A percentile compares a stretch with the other conserved stretches of the same genome.
Evolutionary conservation across 2,113 vertebrate genomes (phyloP).

Genomic region (Ophthalmolycus amberensis): DNA sequence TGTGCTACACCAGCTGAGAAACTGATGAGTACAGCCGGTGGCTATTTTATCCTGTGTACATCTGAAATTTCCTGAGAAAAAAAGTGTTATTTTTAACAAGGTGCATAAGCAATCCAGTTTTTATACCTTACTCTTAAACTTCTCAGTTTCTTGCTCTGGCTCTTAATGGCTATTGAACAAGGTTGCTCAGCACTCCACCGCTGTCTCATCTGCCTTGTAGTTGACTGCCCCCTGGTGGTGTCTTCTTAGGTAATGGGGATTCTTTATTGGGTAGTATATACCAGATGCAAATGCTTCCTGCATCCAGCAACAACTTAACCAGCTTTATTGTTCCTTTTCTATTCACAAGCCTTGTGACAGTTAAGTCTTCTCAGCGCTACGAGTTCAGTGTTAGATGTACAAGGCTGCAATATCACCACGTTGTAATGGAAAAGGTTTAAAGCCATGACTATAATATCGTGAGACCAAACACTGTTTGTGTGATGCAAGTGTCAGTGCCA

Average conservation of each 20-base stretch:
- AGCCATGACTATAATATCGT: conserved; percentile 71
- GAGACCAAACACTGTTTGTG: conserved; percentile 85
- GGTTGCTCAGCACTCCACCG: conserved; percentile 37
- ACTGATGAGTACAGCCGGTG: conserved; percentile 42
- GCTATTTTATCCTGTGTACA: conserved; percentile 4
- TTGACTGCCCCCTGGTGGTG: conserved; percentile 75
- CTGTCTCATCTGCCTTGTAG: conserved; percentile 63
- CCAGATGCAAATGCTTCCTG: conserved; percentile 49
- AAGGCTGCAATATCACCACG: conserved; percentile 59
- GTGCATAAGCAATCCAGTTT: conserved; percentile 50
- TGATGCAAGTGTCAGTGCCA: conserved; percentile 79
- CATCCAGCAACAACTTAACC: conserved; percentile 59
- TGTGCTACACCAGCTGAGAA: conserved; percentile 51
- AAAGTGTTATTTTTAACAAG: conserved; percentile 26
- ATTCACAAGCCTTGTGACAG: conserved; percentile 46
- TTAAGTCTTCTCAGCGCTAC: conserved; percentile 61
- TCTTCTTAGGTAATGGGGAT: neutral
- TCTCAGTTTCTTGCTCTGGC: conserved; percentile 34
- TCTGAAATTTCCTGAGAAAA: conserved; percentile 28
- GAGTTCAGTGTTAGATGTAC: conserved; percentile 44
- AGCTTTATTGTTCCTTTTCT: conserved; percentile 62
- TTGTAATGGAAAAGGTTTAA: conserved; percentile 65
- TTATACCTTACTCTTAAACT: conserved; percentile 28
- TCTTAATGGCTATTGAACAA: conserved; percentile 31
- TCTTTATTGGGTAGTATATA: conserved; percentile 19